Evolutionary conservation across 2,113 vertebrate species (phyloP).

Genomic region (Sceloporus undulatus): DNA sequence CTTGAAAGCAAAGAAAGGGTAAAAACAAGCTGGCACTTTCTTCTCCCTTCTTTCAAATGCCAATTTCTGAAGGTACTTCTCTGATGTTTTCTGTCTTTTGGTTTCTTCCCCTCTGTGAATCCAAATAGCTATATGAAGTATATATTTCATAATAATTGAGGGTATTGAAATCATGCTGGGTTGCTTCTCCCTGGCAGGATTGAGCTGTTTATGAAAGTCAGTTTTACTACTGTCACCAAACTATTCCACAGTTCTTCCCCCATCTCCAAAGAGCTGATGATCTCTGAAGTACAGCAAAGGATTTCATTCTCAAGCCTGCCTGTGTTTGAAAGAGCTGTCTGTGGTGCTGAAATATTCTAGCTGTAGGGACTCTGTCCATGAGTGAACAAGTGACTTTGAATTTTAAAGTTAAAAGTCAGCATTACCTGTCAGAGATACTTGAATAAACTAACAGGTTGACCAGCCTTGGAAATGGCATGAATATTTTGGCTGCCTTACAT

Average conservation of each 20-base stretch:
- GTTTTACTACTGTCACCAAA: neutral
- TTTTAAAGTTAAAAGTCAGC: neutral
- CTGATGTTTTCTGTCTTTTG: constrained; percentile 6
- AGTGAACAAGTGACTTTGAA: constrained; percentile 6
- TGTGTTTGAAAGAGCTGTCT: constrained; percentile 1
- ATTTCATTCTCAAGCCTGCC: neutral
- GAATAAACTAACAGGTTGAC: neutral
- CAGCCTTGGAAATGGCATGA: neutral
- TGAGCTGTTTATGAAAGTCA: constrained; percentile 9
- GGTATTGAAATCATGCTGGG: neutral
- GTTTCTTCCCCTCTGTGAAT: neutral
- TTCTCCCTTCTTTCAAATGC: constrained; percentile 13
- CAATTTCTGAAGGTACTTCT: constrained; percentile 10
- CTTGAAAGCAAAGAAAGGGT: constrained; percentile 14
- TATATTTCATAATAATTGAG: constrained; percentile 10
- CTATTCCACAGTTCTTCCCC: constrained; percentile 6
- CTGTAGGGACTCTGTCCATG: neutral
- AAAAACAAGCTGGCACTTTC: neutral
- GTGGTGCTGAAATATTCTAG: neutral
- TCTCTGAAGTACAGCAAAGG: neutral
- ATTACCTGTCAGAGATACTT: neutral
- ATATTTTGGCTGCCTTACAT: neutral
- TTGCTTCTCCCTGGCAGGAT: neutral
- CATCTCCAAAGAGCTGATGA: neutral
- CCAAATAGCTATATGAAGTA: neutral